Conservation (phyloP, 2,113 vertebrate genomes). For the Cranoglanis bouderius region DNA sequence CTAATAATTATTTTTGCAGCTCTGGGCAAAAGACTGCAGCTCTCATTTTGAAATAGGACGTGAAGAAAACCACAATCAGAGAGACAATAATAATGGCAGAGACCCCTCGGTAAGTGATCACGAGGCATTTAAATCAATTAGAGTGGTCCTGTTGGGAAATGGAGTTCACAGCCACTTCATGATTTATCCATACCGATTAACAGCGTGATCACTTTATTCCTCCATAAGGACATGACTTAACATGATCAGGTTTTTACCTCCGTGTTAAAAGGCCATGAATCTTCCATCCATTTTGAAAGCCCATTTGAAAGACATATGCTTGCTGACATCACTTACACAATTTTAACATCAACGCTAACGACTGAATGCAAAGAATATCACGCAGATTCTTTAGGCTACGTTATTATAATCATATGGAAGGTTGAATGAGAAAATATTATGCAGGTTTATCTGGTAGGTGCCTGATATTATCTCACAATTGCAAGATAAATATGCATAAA, state of each 20-base stretch:
- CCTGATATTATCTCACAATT: neutral
- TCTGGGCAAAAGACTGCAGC: constrained; percentile 92
- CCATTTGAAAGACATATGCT: neutral
- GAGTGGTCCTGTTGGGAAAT: constrained; percentile 86
- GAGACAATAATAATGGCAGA: constrained; percentile 99
- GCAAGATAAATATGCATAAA: neutral
- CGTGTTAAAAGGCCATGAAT: constrained; percentile 34
- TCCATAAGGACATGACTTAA: constrained; percentile 47
- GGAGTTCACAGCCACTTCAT: constrained; percentile 76
- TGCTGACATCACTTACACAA: neutral
- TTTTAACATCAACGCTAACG: neutral
- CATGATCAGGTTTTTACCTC: neutral
- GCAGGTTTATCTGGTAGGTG: neutral
- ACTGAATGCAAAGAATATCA: neutral
- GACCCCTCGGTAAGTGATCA: constrained; percentile 98
- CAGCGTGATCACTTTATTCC: constrained; percentile 85
- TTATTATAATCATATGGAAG: neutral
- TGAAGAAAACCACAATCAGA: constrained; percentile 90
- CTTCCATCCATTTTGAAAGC: neutral
- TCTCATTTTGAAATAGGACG: constrained; percentile 72
- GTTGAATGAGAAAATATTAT: neutral
- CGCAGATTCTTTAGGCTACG: neutral
- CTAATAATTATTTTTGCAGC: constrained; percentile 99
- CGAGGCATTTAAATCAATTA: constrained; percentile 99
- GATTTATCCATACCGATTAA: constrained; percentile 91